Conservation (phyloP, 2,113 vertebrate species). For the Neoarius graeffei region DNA sequence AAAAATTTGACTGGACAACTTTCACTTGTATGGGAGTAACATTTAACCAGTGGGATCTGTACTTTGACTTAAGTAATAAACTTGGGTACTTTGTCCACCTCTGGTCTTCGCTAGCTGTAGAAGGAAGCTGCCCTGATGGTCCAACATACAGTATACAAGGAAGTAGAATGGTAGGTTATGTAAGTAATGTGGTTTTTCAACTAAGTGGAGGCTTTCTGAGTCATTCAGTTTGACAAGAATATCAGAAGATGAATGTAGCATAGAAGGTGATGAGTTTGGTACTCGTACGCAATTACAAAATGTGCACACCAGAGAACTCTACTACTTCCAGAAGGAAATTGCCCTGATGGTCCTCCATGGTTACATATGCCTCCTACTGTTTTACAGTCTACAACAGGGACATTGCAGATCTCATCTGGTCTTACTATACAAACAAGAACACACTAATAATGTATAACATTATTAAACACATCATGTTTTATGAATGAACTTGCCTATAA, state of each 20-base stretch:
- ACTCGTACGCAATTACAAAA: neutral
- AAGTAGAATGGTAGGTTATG: neutral
- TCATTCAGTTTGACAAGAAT: neutral
- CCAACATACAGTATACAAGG: neutral
- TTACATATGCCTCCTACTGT: too few species aligned
- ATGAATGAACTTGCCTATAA: slow-evolving; percentile 12
- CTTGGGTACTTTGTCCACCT: too few species aligned
- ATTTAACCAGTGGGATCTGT: too few species aligned
- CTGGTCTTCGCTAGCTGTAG: too few species aligned
- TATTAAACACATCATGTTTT: slow-evolving; percentile 11
- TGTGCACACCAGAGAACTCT: neutral
- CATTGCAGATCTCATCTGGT: neutral
- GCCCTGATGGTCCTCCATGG: neutral
- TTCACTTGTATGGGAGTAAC: too few species aligned
- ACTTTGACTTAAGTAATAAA: too few species aligned
- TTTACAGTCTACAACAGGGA: neutral
- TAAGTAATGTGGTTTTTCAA: neutral
- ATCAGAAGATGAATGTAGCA: neutral
- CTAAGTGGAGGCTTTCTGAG: neutral
- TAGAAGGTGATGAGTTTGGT: neutral
- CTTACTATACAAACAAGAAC: slow-evolving; percentile 7
- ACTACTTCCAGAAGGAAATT: neutral
- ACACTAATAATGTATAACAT: slow-evolving; percentile 5
- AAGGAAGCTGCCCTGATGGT: too few species aligned
- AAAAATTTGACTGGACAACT: too few species aligned